phyloP scores from a whole-genome alignment of 2,113 vertebrate species.

The Pachypanchax playfairii region DNA sequence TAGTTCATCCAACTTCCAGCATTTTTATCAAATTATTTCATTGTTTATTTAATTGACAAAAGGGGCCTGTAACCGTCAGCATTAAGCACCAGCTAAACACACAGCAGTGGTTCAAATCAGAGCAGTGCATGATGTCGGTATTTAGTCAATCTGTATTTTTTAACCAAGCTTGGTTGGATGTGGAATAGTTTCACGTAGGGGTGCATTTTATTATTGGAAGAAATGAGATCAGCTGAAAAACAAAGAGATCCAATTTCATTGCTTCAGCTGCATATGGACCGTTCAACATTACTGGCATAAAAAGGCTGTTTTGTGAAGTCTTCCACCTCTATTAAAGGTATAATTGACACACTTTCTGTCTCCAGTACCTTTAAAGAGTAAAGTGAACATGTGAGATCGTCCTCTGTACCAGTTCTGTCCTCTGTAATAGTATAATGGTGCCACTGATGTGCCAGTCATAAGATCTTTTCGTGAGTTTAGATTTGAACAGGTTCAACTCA shows the following conservation, averaged over 20 bases:
- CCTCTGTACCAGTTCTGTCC: constrained; percentile 1
- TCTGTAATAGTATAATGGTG: neutral
- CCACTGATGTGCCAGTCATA: neutral
- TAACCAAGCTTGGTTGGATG: constrained; percentile 12
- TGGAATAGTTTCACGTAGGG: constrained; percentile 28
- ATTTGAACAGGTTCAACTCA: neutral
- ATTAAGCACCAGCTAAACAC: neutral
- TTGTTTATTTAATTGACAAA: constrained; percentile 8
- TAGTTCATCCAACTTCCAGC: constrained; percentile 5
- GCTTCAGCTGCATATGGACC: constrained; percentile 2
- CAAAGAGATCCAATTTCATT: constrained; percentile 23
- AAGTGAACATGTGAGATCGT: neutral
- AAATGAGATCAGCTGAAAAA: constrained; percentile 45
- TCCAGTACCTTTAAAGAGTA: neutral
- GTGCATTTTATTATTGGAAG: constrained; percentile 53
- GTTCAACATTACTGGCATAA: neutral
- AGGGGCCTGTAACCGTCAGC: neutral
- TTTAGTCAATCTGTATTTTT: constrained; percentile 23
- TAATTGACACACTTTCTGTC: neutral
- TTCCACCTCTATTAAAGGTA: too few species aligned
- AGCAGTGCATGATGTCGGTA: neutral
- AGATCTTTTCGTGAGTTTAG: neutral
- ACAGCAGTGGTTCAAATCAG: constrained; percentile 6
- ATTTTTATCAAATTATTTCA: neutral
- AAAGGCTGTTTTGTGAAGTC: constrained; percentile 9